phyloP scores from a whole-genome alignment of 2,797 vertebrate species.

The Taeniopygia guttata region DNA sequence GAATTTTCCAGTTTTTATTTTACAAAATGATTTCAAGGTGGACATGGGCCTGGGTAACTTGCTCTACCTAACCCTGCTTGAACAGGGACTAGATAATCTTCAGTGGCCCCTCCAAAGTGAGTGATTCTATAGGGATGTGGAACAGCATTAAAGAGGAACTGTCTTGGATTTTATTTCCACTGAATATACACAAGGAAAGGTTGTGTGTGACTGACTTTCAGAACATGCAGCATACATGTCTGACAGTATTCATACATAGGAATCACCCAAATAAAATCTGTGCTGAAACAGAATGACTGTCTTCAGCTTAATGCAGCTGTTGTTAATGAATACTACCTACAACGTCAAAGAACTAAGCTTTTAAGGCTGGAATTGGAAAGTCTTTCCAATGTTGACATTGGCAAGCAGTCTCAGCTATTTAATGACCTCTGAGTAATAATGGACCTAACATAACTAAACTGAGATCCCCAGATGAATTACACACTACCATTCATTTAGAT shows the following conservation, averaged over 20 bases:
- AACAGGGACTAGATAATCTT: not conserved
- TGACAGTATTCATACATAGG: not conserved
- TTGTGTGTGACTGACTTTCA: not conserved
- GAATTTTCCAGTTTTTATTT: not conserved
- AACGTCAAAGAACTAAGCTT: not conserved
- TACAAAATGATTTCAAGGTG: not conserved
- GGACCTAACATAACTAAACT: not conserved
- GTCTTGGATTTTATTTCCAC: not conserved
- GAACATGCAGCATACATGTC: rapidly evolving
- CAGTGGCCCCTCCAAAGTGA: not conserved
- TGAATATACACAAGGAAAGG: not conserved
- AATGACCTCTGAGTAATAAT: not conserved
- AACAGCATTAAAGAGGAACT: not conserved
- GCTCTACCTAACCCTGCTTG: not conserved
- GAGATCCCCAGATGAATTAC: not conserved
- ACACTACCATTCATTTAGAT: rapidly evolving
- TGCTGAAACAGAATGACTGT: rapidly evolving
- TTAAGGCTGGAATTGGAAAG: not conserved
- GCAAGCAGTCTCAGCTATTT: not conserved
- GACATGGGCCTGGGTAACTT: not conserved
- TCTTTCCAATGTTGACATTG: rapidly evolving
- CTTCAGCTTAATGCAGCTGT: not conserved
- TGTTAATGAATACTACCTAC: not conserved
- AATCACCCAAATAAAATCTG: not conserved
- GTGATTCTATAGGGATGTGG: not conserved